Base-by-base conservation (phyloP, 2,797 vertebrate species). In the Eurystomus glaucurus region DNA sequence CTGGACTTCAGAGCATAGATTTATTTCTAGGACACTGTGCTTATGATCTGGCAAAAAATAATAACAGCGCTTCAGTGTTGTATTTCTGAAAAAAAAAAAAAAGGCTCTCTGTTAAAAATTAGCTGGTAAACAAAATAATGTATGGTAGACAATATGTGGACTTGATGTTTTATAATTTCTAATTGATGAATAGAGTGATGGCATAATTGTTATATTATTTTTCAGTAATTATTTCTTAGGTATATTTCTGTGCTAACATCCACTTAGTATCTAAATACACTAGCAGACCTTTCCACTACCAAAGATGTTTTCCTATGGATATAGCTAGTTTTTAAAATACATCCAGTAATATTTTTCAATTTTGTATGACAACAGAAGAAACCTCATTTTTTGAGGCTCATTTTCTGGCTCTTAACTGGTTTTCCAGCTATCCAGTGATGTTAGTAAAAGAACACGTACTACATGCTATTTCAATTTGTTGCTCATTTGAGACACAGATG, bases 361-460 rank as follows among this genome's bases (percentile, higher is more conserved):
- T 87, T 64, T 46, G 41, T 75, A 2, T 29, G 11, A 14, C 61
- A 58, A 31, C 8, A 68, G 33, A 61, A 82, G 18, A 80, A 77
- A 52, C 2, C 3, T 43, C 0, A 1, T 35, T 41, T 41, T 41
- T 41, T 41, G 41, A 41, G 41, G 41, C 41, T 41, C 41, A 41
- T 65, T 86, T 93, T 81, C n/a, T 80, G 48, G 2, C 33, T 64
- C 17, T 62, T 79, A 52, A 21, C 10, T 64, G 55, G 35, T 39
- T 89, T 50, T 80, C 28, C 43, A 80, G 8, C 50, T 54, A 25
- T 10, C 28, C 21, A 55, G 5, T 70, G 33, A 46, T 6, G 16
- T 66, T 74, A 51, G 23, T 58, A 70, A 31, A 11, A n/a, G 45
- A 78, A 37, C 22, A 39, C 0, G 0, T 51, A 17, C 20, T 61